Evolutionary conservation across 2,113 vertebrate species (phyloP).

Genomic region (Prunella himalayana): DNA sequence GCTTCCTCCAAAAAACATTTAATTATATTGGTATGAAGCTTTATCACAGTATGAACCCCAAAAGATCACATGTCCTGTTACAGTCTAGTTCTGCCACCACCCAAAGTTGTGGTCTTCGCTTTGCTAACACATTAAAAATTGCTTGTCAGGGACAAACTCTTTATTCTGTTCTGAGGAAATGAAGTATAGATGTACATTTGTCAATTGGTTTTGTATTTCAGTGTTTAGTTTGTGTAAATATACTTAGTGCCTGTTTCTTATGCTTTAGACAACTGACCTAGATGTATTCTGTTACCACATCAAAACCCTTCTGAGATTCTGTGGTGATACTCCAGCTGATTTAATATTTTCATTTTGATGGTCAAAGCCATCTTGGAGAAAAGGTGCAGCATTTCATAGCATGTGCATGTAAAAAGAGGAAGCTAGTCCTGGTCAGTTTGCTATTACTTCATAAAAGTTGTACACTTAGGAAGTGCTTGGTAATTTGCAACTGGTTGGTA

Average conservation of each 20-base stretch:
- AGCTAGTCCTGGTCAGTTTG: neutral
- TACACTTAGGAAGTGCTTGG: neutral
- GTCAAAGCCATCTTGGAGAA: neutral
- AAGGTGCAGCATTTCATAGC: neutral
- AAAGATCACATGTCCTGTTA: neutral
- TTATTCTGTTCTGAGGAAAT: neutral
- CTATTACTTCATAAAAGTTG: neutral
- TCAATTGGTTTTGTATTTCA: neutral
- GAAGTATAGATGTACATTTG: neutral
- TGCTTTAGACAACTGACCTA: neutral
- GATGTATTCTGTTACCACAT: neutral
- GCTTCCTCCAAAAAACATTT: neutral
- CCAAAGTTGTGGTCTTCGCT: neutral
- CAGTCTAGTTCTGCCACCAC: neutral
- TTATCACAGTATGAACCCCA: neutral
- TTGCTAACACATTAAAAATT: neutral
- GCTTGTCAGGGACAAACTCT: neutral
- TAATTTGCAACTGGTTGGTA: neutral
- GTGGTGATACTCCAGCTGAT: fast-evolving
- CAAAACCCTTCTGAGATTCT: neutral
- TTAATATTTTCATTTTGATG: neutral
- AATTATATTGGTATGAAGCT: neutral
- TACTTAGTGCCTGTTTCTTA: neutral
- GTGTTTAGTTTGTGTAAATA: neutral
- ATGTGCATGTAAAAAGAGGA: fast-evolving